These are phyloP conservation scores for Troides oblongomaculatus DNA, from an alignment of 2,888 invertebrate genomes.

Conservation along the genomic window DNA sequence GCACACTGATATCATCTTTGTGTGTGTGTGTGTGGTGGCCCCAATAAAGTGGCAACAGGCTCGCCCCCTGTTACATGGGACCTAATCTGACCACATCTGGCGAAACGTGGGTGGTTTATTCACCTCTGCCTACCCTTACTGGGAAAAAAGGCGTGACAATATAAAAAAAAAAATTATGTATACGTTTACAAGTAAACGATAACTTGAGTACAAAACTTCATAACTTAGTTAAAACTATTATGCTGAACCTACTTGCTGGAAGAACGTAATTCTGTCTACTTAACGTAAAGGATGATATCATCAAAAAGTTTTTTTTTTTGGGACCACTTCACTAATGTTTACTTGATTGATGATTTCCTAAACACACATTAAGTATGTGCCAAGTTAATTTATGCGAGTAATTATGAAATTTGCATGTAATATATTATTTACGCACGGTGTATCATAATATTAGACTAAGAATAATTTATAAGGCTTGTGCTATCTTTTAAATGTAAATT, in stretches of 20 bases:
- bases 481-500: neutral
- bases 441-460: neutral
- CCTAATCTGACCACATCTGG: too few species aligned
- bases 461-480: neutral
- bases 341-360: slow-evolving; percentile 2
- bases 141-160: too few species aligned
- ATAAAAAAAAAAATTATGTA: neutral
- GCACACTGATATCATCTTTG: too few species aligned
- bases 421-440: neutral
- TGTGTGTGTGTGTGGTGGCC: too few species aligned
- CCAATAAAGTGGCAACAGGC: too few species aligned
- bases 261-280: neutral
- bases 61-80: too few species aligned
- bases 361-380: neutral
- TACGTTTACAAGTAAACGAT: neutral
- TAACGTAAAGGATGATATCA: neutral
- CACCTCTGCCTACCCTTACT: too few species aligned
- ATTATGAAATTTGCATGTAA: neutral
- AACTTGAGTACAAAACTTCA: too few species aligned
- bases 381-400: neutral
- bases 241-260: too few species aligned
- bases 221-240: too few species aligned
- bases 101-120: too few species aligned
- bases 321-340: neutral
- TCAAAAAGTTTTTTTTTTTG: neutral